Evolutionary conservation across 2,113 vertebrate species (phyloP), one percentile per base, ranked within the genome.

Genomic region (Lethenteron camtschaticum): DNA sequence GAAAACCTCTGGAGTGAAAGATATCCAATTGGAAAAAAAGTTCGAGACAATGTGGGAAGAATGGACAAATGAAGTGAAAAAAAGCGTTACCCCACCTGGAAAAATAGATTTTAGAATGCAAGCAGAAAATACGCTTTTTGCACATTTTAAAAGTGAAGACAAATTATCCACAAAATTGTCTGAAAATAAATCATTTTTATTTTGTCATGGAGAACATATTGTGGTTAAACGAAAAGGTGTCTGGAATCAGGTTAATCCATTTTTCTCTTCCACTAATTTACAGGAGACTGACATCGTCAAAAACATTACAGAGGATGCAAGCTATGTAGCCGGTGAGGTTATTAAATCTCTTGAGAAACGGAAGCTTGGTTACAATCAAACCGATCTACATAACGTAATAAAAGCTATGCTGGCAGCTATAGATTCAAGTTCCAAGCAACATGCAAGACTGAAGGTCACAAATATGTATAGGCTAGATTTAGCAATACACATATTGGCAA

Each of bases 401-500:
- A 9, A 11, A 69, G 75, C 74, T 66, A 74, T 78, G 56, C 18
- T 70, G 68, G 68, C 73, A 57, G 73, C 72, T 58, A 69, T 11
- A 8, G 74, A 78, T 56, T 78, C 78, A 60, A 75, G 8, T 0
- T 72, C 74, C 55, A 24, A 73, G 68, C 24, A 68, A 14, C 74
- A 76, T 8, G 55, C 72, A 2, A 72, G 3, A 2, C 75, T 71
- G 68, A 2, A 11, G 8, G 74, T 82, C 18, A 81, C 73, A 60
- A 76, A 2, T 8, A 69, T 66, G 24, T 24, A 24, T 24, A 24
- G 24, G 24, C 24, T 24, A 24, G 24, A 24, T 24, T 24, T 24
- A 24, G 1, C 81, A 79, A 12, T 60, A 1, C 12, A 79, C 76
- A n/a, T 85, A 9, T 82, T 79, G 18, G 16, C 1, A 57, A 70